Evolutionary conservation across 2,113 vertebrate species (phyloP).

Genomic region (Copsychus sechellarum): DNA sequence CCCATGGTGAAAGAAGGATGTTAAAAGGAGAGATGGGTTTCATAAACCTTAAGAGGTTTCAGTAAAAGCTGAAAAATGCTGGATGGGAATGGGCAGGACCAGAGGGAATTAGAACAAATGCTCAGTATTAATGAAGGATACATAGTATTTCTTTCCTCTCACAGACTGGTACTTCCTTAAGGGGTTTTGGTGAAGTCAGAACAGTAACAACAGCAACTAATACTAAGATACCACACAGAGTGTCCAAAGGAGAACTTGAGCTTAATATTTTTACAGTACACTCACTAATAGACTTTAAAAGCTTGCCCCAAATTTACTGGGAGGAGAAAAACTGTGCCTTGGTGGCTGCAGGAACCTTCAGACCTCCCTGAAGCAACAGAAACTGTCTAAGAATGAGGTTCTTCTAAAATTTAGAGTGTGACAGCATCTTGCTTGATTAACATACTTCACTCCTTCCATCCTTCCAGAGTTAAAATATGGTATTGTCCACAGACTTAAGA

Average conservation of each 20-base stretch:
- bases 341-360: neutral
- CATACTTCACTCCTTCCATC: neutral
- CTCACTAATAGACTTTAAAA: neutral
- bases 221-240: neutral
- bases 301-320: neutral
- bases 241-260: neutral
- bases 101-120: neutral
- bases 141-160: neutral
- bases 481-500: neutral
- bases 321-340: neutral
- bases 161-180: neutral
- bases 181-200: neutral
- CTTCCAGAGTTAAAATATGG: neutral
- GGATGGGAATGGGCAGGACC: neutral
- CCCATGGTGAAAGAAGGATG: neutral
- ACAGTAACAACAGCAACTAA: neutral
- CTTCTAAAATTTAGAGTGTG: neutral
- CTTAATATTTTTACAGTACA: neutral
- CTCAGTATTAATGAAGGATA: neutral
- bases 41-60: neutral
- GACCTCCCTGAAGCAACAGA: conserved; percentile 8
- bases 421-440: neutral
- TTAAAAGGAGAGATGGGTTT: neutral
- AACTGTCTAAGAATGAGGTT: neutral
- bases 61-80: neutral